Evolutionary conservation across 2,888 invertebrate species (phyloP), one percentile per base, ranked within the genome.

Genomic region (Spodoptera picta): DNA sequence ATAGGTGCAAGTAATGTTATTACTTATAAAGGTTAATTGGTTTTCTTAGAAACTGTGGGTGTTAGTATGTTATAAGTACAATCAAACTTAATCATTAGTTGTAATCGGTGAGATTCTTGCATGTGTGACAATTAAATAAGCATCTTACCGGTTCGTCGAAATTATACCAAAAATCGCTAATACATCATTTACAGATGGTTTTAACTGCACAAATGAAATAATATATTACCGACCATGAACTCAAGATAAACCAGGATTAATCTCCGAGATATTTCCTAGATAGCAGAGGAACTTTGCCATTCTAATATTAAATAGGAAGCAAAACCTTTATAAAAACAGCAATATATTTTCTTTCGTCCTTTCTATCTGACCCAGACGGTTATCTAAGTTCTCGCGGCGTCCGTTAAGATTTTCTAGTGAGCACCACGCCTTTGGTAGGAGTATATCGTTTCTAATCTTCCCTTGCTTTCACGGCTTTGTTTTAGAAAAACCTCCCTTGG

Each of bases 391-490:
- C 59, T 78, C 74, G 72, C 65, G 62, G 73, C 79, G 78, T 78
- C 62, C 74, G 80, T 85, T 84, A 85, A 85, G 86, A 87, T 87
- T 86, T 71, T 84, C 79, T 67, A 80, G 80, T 79, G 73, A 75
- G 75, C 79, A 78, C 81, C 80, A 73, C 81, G 82, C 79, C 82
- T 85, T 80, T 85, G 82, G 84, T 88, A 87, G 86, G 84, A 85
- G 85, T 86, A 84, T 87, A 89, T 87, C 86, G 82, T 81, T 87
- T 86, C 88, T 90, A 91, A 92, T 91, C 87, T 91, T 82, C 82
- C 85, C 85, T 80, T 82, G 81, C 83, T 89, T 88, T 87, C 85
- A 85, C 84, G 85, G 88, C 87, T 89, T 92, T 92, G 90, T 92
- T 89, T 90, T 86, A 87, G 84, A 86, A 88, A 65, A 88, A 86